Base-by-base conservation (phyloP, 2,888 invertebrate genomes). In the Lasioglossum vierecki region DNA sequence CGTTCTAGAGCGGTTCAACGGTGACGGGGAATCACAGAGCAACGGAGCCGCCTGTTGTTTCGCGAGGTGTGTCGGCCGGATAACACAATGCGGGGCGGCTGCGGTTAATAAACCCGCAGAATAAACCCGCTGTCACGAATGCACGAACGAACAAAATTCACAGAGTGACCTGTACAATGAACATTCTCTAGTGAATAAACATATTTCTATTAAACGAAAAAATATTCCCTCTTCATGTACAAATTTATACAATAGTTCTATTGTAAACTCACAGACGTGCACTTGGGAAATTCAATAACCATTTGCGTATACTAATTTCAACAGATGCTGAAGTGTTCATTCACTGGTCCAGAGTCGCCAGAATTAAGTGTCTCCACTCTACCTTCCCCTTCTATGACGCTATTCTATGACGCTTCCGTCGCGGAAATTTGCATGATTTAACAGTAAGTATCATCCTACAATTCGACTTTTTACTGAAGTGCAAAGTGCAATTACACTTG, bases 21-120 rank as follows among this genome's bases (percentile, higher is more conserved):
- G 18, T 30, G 30, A 35, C 30, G 30, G 66, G 35, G 66, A 46
- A 72, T 46, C 60, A 44, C 60, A 39, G 39, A 35, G 11, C 22
- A 13, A 30, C 39, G 60, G 77, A 35, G 30, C 30, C 30, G 30
- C 15, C 66, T 30, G 66, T 66, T 66, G 63, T 66, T 66, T 60
- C 66, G 30, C 66, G 18, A 80, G 35, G 44, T n/a, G 49, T 63
- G 66, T 44, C 66, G 26, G 66, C 26, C 30, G 18, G 63, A 41
- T 53, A 35, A 63, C 44, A 35, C 76, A 44, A 80, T 35, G 35
- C 57, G 72, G n/a, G 18, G n/a, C 41, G 0, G 44, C 57, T 41
- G 68, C 26, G 35, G 57, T 78, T 82, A 57, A 70, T 49, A 73
- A 76, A 83, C 82, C 26, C 39, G n/a, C 22, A 41, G 30, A 76